These are phyloP conservation scores for Lepisosteus osseus DNA, from an alignment of 2,113 vertebrate species.

Conservation along the genomic window DNA sequence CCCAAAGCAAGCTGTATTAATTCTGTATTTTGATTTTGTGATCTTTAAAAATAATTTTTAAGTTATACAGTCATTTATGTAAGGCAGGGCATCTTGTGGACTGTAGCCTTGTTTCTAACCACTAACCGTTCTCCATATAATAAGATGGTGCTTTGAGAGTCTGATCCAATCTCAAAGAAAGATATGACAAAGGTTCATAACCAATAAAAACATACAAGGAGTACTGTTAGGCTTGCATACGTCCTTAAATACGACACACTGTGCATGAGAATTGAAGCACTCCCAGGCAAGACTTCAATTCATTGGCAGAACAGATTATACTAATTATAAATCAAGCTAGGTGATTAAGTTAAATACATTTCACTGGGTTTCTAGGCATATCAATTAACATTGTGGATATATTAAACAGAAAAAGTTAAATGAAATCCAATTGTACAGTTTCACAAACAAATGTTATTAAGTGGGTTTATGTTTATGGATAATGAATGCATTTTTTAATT, in stretches of 20 bases:
- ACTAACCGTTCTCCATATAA: conserved; percentile 46
- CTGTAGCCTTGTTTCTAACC: no score
- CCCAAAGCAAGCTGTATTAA: no score
- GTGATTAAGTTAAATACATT: conserved; percentile 57
- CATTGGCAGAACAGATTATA: conserved; percentile 52
- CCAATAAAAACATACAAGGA: conserved; percentile 54
- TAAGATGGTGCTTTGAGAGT: conserved; percentile 49
- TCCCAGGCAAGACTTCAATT: conserved; percentile 52
- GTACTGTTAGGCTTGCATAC: conserved; percentile 2
- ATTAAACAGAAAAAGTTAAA: conserved; percentile 49
- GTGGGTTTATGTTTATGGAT: conserved; percentile 52
- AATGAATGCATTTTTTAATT: conserved; percentile 57
- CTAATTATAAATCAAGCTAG: conserved; percentile 60
- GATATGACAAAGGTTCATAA: conserved; percentile 36
- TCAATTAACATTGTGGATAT: conserved; percentile 55
- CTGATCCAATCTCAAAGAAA: conserved; percentile 39
- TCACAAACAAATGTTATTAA: conserved; percentile 51
- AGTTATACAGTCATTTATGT: no score
- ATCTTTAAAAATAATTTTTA: no score
- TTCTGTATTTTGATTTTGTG: no score
- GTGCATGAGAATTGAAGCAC: conserved; percentile 45
- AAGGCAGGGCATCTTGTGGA: no score
- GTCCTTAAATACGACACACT: neutral
- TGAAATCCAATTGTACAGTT: conserved; percentile 54
- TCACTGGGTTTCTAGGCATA: conserved; percentile 52